phyloP scores from a whole-genome alignment of 2,888 invertebrate species.

The Electrophaes corylata region DNA sequence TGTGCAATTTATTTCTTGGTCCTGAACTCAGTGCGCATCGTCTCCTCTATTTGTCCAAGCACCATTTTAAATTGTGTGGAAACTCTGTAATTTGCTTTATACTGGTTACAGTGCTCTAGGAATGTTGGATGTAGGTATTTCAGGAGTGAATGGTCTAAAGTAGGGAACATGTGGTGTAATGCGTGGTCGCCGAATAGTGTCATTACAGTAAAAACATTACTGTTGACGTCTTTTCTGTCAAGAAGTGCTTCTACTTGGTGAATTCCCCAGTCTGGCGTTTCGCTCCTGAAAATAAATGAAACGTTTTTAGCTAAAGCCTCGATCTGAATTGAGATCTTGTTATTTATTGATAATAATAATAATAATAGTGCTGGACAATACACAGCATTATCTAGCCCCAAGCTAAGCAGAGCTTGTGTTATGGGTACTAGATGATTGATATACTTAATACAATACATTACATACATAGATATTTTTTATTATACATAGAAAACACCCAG shows the following conservation, averaged over 20 bases:
- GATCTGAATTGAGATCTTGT: too few relatives aligned
- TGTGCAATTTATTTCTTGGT: slow-evolving; percentile 38
- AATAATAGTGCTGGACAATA: too few relatives aligned
- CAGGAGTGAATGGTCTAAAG: slow-evolving; percentile 89
- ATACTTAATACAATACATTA: too few relatives aligned
- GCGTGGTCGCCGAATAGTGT: slow-evolving; percentile 91
- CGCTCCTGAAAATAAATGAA: slow-evolving; percentile 19
- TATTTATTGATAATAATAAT: too few relatives aligned
- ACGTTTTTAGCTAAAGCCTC: too few relatives aligned
- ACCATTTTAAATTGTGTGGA: slow-evolving; percentile 63
- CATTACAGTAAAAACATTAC: slow-evolving; percentile 86
- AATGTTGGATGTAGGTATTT: slow-evolving; percentile 86
- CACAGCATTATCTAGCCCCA: too few relatives aligned
- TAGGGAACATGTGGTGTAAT: slow-evolving; percentile 92
- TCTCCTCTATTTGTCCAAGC: slow-evolving; percentile 65
- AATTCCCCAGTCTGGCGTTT: slow-evolving; percentile 89
- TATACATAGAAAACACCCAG: too few relatives aligned
- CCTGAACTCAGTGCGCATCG: slow-evolving; percentile 55
- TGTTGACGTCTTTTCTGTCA: slow-evolving; percentile 88
- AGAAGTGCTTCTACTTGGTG: slow-evolving; percentile 90
- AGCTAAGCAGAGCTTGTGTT: too few relatives aligned
- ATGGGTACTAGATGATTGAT: too few relatives aligned
- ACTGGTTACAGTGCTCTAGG: slow-evolving; percentile 85
- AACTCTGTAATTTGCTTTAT: slow-evolving; percentile 78
- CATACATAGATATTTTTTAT: too few relatives aligned